These are phyloP conservation scores for Acanthosoma haemorrhoidale DNA, from an alignment of 2,888 invertebrate genomes.

Conservation along the genomic window DNA sequence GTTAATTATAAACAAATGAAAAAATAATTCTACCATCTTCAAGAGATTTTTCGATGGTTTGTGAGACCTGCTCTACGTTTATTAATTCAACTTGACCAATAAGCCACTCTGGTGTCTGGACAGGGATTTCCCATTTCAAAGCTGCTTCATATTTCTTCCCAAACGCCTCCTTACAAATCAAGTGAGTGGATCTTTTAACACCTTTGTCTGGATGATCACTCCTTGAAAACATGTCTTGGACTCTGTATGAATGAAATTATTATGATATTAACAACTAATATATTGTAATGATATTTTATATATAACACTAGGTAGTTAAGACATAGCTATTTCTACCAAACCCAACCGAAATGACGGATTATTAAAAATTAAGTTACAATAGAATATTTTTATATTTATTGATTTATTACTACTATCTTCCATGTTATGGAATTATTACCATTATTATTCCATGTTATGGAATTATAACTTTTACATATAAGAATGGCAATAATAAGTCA, in stretches of 20 bases:
- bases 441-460: too few relatives aligned
- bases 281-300: neutral
- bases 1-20: neutral
- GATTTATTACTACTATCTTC: too few relatives aligned
- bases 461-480: too few relatives aligned
- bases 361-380: too few relatives aligned
- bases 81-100: slow-evolving; percentile 43
- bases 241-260: slow-evolving; percentile 45
- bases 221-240: slow-evolving; percentile 63
- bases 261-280: slow-evolving; percentile 25
- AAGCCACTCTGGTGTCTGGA: slow-evolving; percentile 72
- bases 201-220: slow-evolving; percentile 49
- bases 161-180: slow-evolving; percentile 64
- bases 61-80: neutral
- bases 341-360: too few relatives aligned
- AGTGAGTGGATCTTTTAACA: slow-evolving; percentile 67
- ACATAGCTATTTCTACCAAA: too few relatives aligned
- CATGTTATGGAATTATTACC: too few relatives aligned
- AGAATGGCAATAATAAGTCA: too few relatives aligned
- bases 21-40: neutral
- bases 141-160: slow-evolving; percentile 79
- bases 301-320: neutral
- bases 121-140: slow-evolving; percentile 78
- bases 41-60: neutral
- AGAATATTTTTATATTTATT: too few relatives aligned